Conservation (phyloP, 2,888 invertebrate genomes). For the Leptopilina drosophilae region DNA sequence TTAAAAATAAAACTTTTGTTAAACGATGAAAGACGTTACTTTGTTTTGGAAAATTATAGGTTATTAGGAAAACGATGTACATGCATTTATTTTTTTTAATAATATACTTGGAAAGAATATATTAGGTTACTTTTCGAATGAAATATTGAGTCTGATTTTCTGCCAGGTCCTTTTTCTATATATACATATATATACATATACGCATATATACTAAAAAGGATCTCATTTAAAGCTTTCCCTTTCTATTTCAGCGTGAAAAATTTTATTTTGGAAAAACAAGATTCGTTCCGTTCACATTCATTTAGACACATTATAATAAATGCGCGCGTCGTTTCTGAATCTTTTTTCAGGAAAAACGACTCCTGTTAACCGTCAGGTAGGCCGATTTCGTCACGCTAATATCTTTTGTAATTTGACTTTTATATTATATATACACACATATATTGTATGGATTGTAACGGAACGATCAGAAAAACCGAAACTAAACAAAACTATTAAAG, state of each 20-base stretch:
- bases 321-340: constrained; percentile 47
- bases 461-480: constrained; percentile 16
- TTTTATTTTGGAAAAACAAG: constrained; percentile 64
- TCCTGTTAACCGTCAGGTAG: constrained; percentile 53
- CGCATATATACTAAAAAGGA: background rate
- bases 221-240: constrained; percentile 32
- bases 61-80: too few relatives aligned
- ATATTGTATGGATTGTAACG: background rate
- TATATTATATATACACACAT: too few relatives aligned
- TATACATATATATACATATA: too few relatives aligned
- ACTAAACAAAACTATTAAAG: background rate
- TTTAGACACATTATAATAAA: constrained; percentile 26
- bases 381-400: constrained; percentile 58
- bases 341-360: constrained; percentile 54
- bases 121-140: constrained; percentile 46
- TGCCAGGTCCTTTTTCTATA: constrained; percentile 49
- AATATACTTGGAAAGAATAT: too few relatives aligned
- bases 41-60: too few relatives aligned
- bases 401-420: constrained; percentile 42
- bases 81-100: too few relatives aligned
- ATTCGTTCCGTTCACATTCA: constrained; percentile 62
- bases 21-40: too few relatives aligned
- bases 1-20: too few relatives aligned
- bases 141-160: constrained; percentile 60
- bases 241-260: constrained; percentile 52